Conservation (phyloP, 2,797 vertebrate genomes). For the Vireo griseus region DNA sequence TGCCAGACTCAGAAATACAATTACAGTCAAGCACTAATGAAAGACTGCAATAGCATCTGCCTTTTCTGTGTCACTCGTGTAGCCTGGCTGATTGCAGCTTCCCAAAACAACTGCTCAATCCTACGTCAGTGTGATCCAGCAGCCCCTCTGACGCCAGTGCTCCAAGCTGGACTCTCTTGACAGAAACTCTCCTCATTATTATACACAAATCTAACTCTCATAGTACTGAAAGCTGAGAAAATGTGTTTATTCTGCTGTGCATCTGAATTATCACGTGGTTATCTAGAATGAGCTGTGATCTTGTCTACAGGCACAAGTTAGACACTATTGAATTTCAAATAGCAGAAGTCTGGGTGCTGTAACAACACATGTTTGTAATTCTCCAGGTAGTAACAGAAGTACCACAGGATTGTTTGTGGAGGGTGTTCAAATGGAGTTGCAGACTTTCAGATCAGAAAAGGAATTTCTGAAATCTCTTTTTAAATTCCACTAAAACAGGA, state of each 20-base stretch:
- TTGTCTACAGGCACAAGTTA: not conserved
- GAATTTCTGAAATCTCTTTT: not conserved
- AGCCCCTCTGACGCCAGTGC: not conserved
- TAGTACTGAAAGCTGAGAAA: not conserved
- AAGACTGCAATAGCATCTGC: conserved; percentile 31
- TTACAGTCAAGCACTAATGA: conserved; percentile 40
- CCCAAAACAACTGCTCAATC: not conserved
- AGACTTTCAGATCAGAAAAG: not conserved
- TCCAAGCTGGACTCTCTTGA: not conserved
- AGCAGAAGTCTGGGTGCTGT: not conserved
- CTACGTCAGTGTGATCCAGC: not conserved
- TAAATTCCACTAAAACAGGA: not conserved
- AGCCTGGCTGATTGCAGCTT: not conserved
- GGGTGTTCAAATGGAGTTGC: not conserved
- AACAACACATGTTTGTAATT: not conserved
- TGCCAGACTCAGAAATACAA: conserved; percentile 42
- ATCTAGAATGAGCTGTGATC: not conserved
- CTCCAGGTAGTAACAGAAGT: not conserved
- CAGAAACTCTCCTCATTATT: not conserved
- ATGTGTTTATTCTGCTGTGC: not conserved
- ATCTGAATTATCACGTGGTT: not conserved
- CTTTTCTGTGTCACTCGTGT: conserved; percentile 5
- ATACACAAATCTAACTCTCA: not conserved
- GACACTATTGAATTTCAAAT: not conserved
- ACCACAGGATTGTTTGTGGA: not conserved